phyloP scores from a whole-genome alignment of 2,888 invertebrate genomes.

The Cerastis leucographa region DNA sequence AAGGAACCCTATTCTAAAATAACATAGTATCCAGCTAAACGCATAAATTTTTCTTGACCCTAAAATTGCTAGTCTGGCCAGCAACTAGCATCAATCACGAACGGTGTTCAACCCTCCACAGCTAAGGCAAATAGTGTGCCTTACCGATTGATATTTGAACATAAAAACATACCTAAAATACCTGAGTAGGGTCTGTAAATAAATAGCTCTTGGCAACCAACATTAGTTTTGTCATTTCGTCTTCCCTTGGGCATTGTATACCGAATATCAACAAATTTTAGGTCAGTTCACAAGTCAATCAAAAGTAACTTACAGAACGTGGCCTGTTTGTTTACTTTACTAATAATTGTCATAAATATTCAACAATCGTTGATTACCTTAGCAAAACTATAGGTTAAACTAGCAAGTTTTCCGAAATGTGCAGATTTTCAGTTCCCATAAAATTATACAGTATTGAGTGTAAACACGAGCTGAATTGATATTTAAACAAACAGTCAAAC shows the following conservation, averaged over 20 bases:
- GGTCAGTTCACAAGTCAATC: conserved; percentile 50
- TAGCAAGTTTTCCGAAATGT: conserved; percentile 5
- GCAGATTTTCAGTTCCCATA: conserved; percentile 37
- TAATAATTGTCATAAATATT: conserved; percentile 50
- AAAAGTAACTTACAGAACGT: conserved; percentile 36
- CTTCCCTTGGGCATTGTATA: conserved; percentile 29
- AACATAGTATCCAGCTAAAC: conserved; percentile 48
- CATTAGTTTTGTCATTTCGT: conserved; percentile 43
- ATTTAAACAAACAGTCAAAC: conserved; percentile 17
- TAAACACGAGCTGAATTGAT: conserved; percentile 26
- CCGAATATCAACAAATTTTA: conserved; percentile 51
- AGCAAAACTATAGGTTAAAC: conserved; percentile 33
- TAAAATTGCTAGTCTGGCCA: conserved; percentile 60
- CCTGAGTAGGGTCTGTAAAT: conserved; percentile 43
- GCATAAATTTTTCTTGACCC: conserved; percentile 66
- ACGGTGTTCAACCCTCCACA: conserved; percentile 58
- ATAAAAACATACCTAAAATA: conserved; percentile 57
- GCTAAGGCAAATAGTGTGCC: conserved; percentile 60
- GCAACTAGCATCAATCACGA: conserved; percentile 67
- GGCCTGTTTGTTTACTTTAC: conserved; percentile 26
- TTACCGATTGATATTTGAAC: conserved; percentile 67
- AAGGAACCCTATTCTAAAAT: conserved; percentile 41
- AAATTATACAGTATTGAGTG: conserved; percentile 8
- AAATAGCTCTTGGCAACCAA: conserved; percentile 43
- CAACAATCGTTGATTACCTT: conserved; percentile 32